Percentiles rank a stretch among this genome's conserved stretches.
Conservation (phyloP, 2,113 vertebrate species). For the Geothlypis trichas region DNA sequence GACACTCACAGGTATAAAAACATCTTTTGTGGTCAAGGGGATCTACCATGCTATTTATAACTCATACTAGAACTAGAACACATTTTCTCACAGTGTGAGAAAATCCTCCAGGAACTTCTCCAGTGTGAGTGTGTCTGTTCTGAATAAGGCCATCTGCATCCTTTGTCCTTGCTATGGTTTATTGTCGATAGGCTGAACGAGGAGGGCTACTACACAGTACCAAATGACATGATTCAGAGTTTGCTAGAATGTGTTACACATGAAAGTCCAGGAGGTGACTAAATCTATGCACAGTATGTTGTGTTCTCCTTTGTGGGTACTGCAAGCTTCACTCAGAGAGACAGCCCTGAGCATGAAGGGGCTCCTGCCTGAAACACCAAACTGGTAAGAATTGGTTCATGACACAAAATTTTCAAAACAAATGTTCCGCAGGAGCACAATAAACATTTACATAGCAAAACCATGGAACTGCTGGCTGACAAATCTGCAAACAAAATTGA, state of each 20-base stretch:
- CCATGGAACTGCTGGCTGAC: neutral
- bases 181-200: neutral
- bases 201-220: neutral
- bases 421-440: neutral
- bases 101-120: neutral
- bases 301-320: neutral
- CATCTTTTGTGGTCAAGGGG: neutral
- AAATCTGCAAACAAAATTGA: neutral
- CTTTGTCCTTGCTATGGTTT: neutral
- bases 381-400: neutral
- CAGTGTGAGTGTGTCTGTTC: neutral
- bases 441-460: neutral
- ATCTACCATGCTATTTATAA: neutral
- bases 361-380: neutral
- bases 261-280: neutral
- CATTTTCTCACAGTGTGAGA: neutral
- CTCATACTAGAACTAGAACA: neutral
- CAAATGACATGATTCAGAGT: neutral
- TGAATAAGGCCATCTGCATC: neutral
- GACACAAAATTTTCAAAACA: neutral
- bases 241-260: neutral
- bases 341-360: neutral
- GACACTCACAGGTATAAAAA: neutral
- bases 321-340: neutral
- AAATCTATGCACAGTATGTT: rapidly evolving